Base-by-base conservation (phyloP, 2,888 invertebrate species). In the Dermolepida albohirtum region DNA sequence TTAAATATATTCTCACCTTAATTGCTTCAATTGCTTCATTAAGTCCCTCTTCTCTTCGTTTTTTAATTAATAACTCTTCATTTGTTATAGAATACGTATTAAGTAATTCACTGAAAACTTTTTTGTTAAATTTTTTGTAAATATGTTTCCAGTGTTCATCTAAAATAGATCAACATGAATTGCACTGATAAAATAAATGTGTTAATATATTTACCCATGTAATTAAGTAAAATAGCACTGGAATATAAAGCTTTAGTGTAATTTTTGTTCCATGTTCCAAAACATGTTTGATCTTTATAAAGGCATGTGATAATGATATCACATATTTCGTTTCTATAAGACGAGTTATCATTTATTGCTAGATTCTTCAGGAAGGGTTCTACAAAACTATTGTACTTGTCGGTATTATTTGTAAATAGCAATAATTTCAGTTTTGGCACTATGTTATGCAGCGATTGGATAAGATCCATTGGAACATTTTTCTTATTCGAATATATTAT, bases 351-450 rank as follows among this genome's bases (percentile, higher is more conserved):
- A 82, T 87, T 81, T 79, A 85, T 80, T 34, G 87, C 85, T 44
- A 90, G 81, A 81, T 89, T 89, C 73, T 87, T 87, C 78, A 93
- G 85, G 70, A 92, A 85, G 67, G 88, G 87, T 74, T 92, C 91
- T 72, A 89, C 85, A 66, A 87, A 87, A 72, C 81, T 82, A 41
- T 83, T 78, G 62, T 80, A 80, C 73, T 82, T 84, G 64, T 80
- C 76, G 66, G 78, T 80, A 65, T 79, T 81, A 68, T 81, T 81
- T 43, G 79, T 72, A 57, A 80, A 75, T 44, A 82, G 52, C 44
- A 78, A 71, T 12, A 70, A 43, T 68, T 78, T 79, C 64, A 82
- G 70, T 55, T 76, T 71, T 27, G 74, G 71, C 78, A 87, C 84
- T 79, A 86, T 85, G 66, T 81, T 78, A 66, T 83, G 80, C 74